Evolutionary conservation across 2,113 vertebrate species (phyloP).

Genomic region (Pao palembangensis): DNA sequence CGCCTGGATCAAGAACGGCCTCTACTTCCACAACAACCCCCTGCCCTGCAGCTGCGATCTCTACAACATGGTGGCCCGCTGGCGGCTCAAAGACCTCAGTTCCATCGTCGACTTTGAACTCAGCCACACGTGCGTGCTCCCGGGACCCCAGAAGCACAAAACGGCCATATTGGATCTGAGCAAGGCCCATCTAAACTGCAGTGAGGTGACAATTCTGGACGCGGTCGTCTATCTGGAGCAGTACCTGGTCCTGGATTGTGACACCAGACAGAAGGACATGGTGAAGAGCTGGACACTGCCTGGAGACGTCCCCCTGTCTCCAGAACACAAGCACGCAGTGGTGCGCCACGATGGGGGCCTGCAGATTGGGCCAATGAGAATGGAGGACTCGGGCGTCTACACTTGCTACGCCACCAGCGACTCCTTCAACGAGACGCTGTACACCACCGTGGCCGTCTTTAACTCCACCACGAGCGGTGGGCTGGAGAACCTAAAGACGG

Average conservation of each 20-base stretch:
- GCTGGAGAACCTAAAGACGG: slow-evolving; percentile 90
- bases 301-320: slow-evolving; percentile 69
- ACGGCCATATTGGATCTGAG: slow-evolving; percentile 73
- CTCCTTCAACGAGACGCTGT: slow-evolving; percentile 87
- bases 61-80: slow-evolving; percentile 82
- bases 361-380: slow-evolving; percentile 72
- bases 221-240: slow-evolving; percentile 82
- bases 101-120: slow-evolving; percentile 83
- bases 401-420: slow-evolving; percentile 85
- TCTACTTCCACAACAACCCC: slow-evolving; percentile 92
- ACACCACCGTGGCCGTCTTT: slow-evolving; percentile 85
- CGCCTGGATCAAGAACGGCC: slow-evolving; percentile 85
- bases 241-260: slow-evolving; percentile 80
- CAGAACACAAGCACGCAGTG: slow-evolving; percentile 63
- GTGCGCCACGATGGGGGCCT: slow-evolving; percentile 78
- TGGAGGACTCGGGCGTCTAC: slow-evolving; percentile 85
- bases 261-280: slow-evolving; percentile 79
- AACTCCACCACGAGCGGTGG: slow-evolving; percentile 81
- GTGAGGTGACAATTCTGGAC: slow-evolving; percentile 76
- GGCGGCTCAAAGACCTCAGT: slow-evolving; percentile 79
- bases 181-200: slow-evolving; percentile 84
- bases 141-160: slow-evolving; percentile 46
- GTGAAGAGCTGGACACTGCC: slow-evolving; percentile 84
- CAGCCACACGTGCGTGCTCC: slow-evolving; percentile 75
- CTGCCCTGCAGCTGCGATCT: slow-evolving; percentile 83